A percentile compares a stretch with the other conserved stretches of the same genome.
These are phyloP conservation scores for Mellivora capensis DNA, from an alignment of 2,113 vertebrate genomes.

Conservation along the genomic window DNA sequence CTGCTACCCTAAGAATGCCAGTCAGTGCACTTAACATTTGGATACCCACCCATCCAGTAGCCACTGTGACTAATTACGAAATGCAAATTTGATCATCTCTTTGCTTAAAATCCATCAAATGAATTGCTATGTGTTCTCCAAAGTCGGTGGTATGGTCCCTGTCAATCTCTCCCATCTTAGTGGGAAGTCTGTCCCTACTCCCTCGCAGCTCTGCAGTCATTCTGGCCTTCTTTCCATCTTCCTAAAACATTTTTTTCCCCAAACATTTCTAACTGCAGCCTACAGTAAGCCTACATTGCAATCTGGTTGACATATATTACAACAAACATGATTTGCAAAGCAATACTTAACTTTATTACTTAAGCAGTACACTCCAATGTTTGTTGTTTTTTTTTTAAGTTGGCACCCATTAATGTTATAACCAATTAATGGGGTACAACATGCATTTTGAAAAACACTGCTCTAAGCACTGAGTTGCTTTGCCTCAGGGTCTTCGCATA, in stretches of 20 bases:
- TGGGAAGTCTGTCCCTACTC: not conserved
- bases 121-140: not conserved
- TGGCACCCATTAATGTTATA: not conserved
- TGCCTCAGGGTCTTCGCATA: not conserved
- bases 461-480: not conserved
- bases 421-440: not conserved
- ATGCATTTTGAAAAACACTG: not conserved
- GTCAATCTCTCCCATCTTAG: not conserved
- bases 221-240: not conserved
- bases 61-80: not conserved
- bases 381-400: not conserved
- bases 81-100: not conserved
- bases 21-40: not conserved
- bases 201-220: not conserved
- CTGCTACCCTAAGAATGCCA: not conserved
- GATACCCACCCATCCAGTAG: not conserved
- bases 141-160: not conserved
- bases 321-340: conserved; percentile 16
- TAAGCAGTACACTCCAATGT: not conserved
- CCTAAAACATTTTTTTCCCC: not conserved
- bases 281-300: not conserved
- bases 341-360: not conserved
- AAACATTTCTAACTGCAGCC: not conserved
- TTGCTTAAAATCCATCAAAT: not conserved
- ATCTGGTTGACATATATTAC: not conserved